Conservation (phyloP, 2,888 invertebrate species). For the Archaeoteleia sp. region DNA sequence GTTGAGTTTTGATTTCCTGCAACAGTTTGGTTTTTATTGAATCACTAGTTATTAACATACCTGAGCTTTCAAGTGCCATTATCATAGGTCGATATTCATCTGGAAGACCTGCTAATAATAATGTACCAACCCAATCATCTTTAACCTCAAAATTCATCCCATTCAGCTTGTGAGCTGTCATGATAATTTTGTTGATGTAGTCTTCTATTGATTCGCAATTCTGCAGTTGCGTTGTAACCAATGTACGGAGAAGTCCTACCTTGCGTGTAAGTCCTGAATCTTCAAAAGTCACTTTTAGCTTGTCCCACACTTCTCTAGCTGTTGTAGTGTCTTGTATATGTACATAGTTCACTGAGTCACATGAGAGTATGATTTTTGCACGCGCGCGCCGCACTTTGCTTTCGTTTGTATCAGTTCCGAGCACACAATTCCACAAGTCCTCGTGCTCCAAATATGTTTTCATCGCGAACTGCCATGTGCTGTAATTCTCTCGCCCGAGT, state of each 20-base stretch:
- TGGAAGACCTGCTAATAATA: conserved; percentile 62
- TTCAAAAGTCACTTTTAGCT: conserved; percentile 56
- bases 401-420: too few species aligned
- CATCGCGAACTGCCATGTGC: too few species aligned
- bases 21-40: conserved; percentile 59
- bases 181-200: conserved; percentile 60
- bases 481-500: too few species aligned
- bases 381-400: too few species aligned
- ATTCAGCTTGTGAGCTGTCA: conserved; percentile 59
- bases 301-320: conserved; percentile 61
- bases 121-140: conserved; percentile 62
- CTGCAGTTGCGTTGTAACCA: conserved; percentile 57
- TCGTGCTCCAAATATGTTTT: too few species aligned
- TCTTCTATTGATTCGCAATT: conserved; percentile 58
- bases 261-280: conserved; percentile 62
- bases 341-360: too few species aligned
- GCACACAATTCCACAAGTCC: too few species aligned
- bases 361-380: too few species aligned
- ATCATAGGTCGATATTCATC: conserved; percentile 62
- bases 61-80: conserved; percentile 58
- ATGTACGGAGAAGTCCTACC: conserved; percentile 57
- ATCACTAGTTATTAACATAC: conserved; percentile 57
- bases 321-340: too few species aligned
- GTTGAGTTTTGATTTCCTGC: too few species aligned
- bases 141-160: conserved; percentile 56